Conservation (phyloP, 2,113 vertebrate species). For the Prochilodus magdalenae region DNA sequence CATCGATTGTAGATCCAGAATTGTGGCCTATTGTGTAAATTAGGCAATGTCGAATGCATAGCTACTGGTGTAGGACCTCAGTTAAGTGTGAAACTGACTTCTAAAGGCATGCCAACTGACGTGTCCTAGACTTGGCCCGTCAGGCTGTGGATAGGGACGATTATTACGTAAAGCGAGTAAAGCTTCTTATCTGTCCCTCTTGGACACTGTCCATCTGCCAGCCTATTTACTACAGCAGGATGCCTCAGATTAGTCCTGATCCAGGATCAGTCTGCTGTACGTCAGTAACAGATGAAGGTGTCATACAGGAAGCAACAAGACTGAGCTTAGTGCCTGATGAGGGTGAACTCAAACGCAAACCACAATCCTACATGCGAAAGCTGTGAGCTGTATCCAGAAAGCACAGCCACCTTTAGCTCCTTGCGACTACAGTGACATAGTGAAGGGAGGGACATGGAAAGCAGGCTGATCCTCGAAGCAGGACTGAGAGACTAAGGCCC, state of each 20-base stretch:
- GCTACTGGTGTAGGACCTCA: too few species aligned
- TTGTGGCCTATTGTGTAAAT: too few species aligned
- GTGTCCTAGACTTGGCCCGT: neutral
- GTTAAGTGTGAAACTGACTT: neutral
- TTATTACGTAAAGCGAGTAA: slow-evolving; percentile 63
- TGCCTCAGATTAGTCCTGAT: neutral
- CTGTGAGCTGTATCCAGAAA: neutral
- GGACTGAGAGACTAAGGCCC: neutral
- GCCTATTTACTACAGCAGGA: slow-evolving; percentile 62
- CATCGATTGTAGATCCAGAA: too few species aligned
- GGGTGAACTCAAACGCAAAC: neutral
- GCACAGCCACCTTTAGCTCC: neutral
- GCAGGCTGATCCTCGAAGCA: neutral
- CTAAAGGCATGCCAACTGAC: neutral
- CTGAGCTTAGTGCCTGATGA: slow-evolving; percentile 1
- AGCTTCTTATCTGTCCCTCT: slow-evolving; percentile 76
- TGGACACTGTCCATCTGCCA: slow-evolving; percentile 76
- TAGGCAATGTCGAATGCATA: too few species aligned
- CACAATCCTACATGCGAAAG: neutral
- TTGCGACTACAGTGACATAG: neutral
- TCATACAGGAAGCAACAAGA: neutral
- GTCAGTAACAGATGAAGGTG: neutral
- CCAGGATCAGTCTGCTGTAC: neutral
- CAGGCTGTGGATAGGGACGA: slow-evolving; percentile 12
- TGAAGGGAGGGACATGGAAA: neutral